phyloP scores from a whole-genome alignment of 1,140 invertebrate genomes.

The Linepithema humile region DNA sequence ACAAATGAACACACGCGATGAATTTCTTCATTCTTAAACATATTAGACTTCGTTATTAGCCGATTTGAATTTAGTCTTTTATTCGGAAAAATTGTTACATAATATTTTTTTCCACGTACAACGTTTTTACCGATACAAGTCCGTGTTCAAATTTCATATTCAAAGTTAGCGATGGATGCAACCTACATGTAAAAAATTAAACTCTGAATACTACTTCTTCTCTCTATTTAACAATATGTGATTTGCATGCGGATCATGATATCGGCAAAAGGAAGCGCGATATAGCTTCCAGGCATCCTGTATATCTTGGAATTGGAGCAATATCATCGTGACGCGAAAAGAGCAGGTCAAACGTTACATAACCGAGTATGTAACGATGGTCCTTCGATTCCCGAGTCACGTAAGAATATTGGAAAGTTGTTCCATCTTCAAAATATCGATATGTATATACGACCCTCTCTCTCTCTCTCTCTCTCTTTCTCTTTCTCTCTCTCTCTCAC shows the following conservation, averaged over 20 bases:
- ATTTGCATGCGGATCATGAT: not conserved
- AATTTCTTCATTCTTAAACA: not conserved
- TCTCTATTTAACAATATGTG: not conserved
- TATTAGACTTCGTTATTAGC: not conserved
- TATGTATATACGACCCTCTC: slow-evolving; percentile 6
- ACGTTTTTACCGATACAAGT: not conserved
- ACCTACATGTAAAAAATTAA: not conserved
- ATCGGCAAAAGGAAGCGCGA: slow-evolving; percentile 7
- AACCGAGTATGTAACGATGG: slow-evolving; percentile 38
- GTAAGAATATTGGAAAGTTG: slow-evolving; percentile 39
- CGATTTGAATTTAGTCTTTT: not conserved
- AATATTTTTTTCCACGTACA: not conserved
- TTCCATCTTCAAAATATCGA: slow-evolving; percentile 44
- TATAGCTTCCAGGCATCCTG: not conserved
- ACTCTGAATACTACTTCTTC: not conserved
- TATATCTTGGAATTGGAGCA: slow-evolving; percentile 36
- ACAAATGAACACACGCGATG: not conserved
- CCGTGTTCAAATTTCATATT: not conserved
- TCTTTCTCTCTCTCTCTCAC: slow-evolving; percentile 7
- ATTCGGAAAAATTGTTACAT: not conserved
- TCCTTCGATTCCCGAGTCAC: slow-evolving; percentile 17
- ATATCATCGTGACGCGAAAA: slow-evolving; percentile 13
- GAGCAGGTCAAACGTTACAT: slow-evolving; percentile 31
- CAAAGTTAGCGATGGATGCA: not conserved
- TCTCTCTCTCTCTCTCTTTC: slow-evolving; percentile 3